Conservation (phyloP, 2,113 vertebrate genomes). For the Larimichthys crocea region DNA sequence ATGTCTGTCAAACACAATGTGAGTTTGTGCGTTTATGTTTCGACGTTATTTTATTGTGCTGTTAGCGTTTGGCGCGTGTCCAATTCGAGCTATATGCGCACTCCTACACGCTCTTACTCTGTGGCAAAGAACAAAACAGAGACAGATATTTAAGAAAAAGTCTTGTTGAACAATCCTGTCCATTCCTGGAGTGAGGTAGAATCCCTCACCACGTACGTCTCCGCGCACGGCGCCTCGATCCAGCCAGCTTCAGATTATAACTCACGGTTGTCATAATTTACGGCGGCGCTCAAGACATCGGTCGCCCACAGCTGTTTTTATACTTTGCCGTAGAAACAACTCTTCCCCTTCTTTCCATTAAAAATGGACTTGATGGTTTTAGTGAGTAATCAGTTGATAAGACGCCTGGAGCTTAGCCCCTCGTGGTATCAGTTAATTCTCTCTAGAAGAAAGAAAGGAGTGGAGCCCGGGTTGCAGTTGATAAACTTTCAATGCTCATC, state of each 20-base stretch:
- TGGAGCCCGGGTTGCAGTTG: slow-evolving; percentile 42
- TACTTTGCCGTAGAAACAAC: slow-evolving; percentile 47
- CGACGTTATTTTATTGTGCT: neutral
- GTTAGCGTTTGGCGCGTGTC: neutral
- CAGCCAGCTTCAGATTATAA: slow-evolving; percentile 40
- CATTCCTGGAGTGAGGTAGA: slow-evolving; percentile 45
- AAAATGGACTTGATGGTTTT: slow-evolving; percentile 63
- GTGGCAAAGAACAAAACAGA: slow-evolving; percentile 13
- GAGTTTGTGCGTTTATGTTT: neutral
- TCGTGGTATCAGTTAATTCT: slow-evolving; percentile 62
- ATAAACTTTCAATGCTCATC: slow-evolving; percentile 66
- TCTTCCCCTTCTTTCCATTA: slow-evolving; percentile 54
- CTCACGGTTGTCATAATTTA: slow-evolving; percentile 52
- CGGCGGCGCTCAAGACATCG: slow-evolving; percentile 22
- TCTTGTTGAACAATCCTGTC: slow-evolving; percentile 1
- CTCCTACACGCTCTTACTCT: neutral
- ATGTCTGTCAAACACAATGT: slow-evolving; percentile 1
- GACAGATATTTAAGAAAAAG: neutral
- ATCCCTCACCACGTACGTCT: neutral
- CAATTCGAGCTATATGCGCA: neutral
- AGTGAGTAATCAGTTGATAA: slow-evolving; percentile 68
- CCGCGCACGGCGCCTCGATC: slow-evolving; percentile 37
- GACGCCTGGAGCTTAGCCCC: slow-evolving; percentile 47
- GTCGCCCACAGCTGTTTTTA: slow-evolving; percentile 44
- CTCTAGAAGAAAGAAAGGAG: slow-evolving; percentile 39